Conservation (phyloP, 2,797 vertebrate genomes). For the Sebastes steindachneri region DNA sequence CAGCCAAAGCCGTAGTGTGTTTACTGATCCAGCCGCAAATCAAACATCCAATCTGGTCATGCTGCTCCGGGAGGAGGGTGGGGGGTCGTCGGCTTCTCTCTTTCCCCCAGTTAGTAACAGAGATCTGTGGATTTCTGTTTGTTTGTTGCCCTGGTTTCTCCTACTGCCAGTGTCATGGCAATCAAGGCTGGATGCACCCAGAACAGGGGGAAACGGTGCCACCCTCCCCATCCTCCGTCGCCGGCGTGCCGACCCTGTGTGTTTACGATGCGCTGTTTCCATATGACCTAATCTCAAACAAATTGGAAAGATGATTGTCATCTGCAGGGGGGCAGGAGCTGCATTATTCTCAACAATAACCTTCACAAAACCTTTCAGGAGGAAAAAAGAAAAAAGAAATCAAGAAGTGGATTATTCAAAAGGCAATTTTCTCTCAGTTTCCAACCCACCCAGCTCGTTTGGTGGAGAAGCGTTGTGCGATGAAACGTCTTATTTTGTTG, state of each 20-base stretch:
- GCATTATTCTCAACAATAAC: conserved; percentile 73
- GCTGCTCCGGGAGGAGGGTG: conserved; percentile 36
- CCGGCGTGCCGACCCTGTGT: conserved; percentile 48
- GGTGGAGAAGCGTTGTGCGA: conserved; percentile 45
- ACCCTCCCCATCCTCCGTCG: conserved; percentile 32
- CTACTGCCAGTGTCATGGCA: conserved; percentile 46
- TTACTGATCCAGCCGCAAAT: conserved; percentile 57
- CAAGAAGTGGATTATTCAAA: conserved; percentile 70
- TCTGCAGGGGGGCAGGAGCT: conserved; percentile 70
- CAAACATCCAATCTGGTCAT: conserved; percentile 56
- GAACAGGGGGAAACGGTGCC: conserved; percentile 40
- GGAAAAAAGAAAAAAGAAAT: conserved; percentile 46
- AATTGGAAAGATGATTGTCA: conserved; percentile 81
- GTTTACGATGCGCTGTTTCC: conserved; percentile 71
- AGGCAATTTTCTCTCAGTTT: conserved; percentile 70
- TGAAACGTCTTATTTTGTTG: conserved; percentile 73
- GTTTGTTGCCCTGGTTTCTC: conserved; percentile 54
- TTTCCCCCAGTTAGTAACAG: conserved; percentile 40
- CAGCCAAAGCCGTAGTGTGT: conserved; percentile 43
- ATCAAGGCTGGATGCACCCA: conserved; percentile 44
- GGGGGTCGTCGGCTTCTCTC: conserved; percentile 20
- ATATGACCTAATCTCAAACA: conserved; percentile 77
- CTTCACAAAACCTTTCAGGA: conserved; percentile 75
- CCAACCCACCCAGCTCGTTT: conserved; percentile 50
- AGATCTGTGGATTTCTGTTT: conserved; percentile 51